These are phyloP conservation scores for Parambassis ranga DNA, from an alignment of 2,797 vertebrate species.

Conservation along the genomic window DNA sequence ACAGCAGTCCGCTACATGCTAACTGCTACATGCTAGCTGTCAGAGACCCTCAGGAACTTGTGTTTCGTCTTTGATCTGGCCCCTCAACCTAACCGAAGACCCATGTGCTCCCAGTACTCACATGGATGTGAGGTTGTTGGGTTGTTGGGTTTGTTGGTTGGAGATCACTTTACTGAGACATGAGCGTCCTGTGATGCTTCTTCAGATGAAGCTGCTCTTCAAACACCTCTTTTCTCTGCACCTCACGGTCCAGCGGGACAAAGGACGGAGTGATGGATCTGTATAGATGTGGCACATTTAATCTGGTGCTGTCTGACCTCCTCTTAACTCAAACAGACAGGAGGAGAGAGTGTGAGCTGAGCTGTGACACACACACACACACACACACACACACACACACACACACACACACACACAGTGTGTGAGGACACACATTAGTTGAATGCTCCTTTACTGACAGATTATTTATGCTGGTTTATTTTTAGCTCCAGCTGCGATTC, in stretches of 20 bases:
- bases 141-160: too few species aligned
- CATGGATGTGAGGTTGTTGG: too few species aligned
- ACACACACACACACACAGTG: background rate
- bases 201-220: too few species aligned
- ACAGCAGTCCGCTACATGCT: too few species aligned
- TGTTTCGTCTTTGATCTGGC: too few species aligned
- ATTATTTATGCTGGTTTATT: too few species aligned
- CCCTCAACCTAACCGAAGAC: too few species aligned
- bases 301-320: constrained; percentile 48
- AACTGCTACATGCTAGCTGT: too few species aligned
- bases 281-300: constrained; percentile 53
- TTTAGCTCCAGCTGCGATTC: background rate
- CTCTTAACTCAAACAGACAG: constrained; percentile 18
- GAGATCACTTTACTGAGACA: too few species aligned
- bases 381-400: background rate
- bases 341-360: background rate
- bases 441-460: background rate
- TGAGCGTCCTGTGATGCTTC: too few species aligned
- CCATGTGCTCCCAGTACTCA: too few species aligned
- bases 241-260: constrained; percentile 19
- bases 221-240: constrained; percentile 28
- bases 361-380: background rate
- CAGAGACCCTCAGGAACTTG: too few species aligned
- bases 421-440: constrained; percentile 4
- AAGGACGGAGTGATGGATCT: constrained; percentile 44